These are phyloP conservation scores for Drosophila arawakana DNA, from an alignment of 1,140 invertebrate genomes.

Conservation along the genomic window DNA sequence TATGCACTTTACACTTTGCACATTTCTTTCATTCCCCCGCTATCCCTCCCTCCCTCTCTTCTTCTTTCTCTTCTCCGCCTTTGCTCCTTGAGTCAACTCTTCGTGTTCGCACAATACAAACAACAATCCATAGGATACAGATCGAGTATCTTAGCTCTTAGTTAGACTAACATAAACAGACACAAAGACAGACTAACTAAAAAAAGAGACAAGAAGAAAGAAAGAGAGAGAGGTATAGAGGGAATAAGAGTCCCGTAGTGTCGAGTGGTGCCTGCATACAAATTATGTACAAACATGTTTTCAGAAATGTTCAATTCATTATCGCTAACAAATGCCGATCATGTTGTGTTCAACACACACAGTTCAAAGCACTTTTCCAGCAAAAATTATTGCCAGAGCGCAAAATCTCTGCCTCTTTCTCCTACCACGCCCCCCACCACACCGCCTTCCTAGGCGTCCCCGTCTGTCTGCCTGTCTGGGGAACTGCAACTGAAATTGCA, in stretches of 20 bases:
- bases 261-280: slow-evolving; percentile 71
- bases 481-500: slow-evolving; percentile 20
- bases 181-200: slow-evolving; percentile 20
- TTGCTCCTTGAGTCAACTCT: slow-evolving; percentile 24
- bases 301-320: slow-evolving; percentile 84
- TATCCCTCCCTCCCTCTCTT: background rate
- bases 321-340: slow-evolving; percentile 84
- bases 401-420: slow-evolving; percentile 25
- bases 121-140: slow-evolving; percentile 60
- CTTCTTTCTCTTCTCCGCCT: background rate
- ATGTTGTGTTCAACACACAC: slow-evolving; percentile 79
- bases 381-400: slow-evolving; percentile 71
- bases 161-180: slow-evolving; percentile 72
- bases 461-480: slow-evolving; percentile 11
- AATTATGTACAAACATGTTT: slow-evolving; percentile 84
- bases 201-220: slow-evolving; percentile 21
- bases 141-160: slow-evolving; percentile 69
- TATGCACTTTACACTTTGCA: slow-evolving; percentile 82
- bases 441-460: background rate
- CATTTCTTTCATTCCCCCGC: slow-evolving; percentile 51
- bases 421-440: background rate
- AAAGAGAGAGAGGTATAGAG: slow-evolving; percentile 11
- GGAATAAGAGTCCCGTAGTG: slow-evolving; percentile 26
- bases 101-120: slow-evolving; percentile 49
- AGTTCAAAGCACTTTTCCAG: slow-evolving; percentile 81